Base-by-base conservation (phyloP, 37 sponge, comb jelly and placozoan species). In the Halichondria panicea region DNA sequence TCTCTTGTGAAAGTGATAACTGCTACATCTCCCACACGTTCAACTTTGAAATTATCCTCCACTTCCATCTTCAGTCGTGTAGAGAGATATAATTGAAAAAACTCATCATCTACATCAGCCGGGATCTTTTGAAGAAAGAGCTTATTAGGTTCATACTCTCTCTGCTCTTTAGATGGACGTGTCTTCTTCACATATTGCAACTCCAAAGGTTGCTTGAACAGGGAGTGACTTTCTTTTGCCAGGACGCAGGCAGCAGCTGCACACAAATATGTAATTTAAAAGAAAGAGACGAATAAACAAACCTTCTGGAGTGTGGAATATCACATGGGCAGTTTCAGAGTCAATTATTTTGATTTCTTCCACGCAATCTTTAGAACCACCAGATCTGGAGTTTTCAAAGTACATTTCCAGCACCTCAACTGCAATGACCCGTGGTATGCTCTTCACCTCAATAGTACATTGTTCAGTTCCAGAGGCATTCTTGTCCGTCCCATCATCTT, bases 311-410 rank as follows among this genome's bases (percentile, higher is more conserved):
- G 9, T 38, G 35, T 74, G 43, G 34, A 80, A 70, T 21, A 43
- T 55, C 28, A 80, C 63, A 70, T 58, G 69, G 25, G 39, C 54
- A 44, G 32, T 56, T 38, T 62, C 71, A 30, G 43, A 22, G 7
- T 43, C 62, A 22, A 70, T 32, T 15, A 56, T 60, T 27, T 2
- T 70, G 63, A 53, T 40, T 25, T 67, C 36, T 22, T 43, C 63
- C 38, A 55, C 60, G 40, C 27, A 27, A 3, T 41, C 71, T n/a
- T 36, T 31, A 15, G 11, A 31, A 30, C 71, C 71, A 28, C 81
- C 81, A 32, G 81, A 80, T 38, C 69, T 79, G 4, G 68, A 18
- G 18, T 41, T 38, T 55, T 66, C 69, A 68, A 79, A 68, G 50
- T 68, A 79, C n/a, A 55, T 1, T 40, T 79, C 19, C 15, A 79